phyloP scores from a whole-genome alignment of 2,113 vertebrate genomes.

The Mungos mungo region DNA sequence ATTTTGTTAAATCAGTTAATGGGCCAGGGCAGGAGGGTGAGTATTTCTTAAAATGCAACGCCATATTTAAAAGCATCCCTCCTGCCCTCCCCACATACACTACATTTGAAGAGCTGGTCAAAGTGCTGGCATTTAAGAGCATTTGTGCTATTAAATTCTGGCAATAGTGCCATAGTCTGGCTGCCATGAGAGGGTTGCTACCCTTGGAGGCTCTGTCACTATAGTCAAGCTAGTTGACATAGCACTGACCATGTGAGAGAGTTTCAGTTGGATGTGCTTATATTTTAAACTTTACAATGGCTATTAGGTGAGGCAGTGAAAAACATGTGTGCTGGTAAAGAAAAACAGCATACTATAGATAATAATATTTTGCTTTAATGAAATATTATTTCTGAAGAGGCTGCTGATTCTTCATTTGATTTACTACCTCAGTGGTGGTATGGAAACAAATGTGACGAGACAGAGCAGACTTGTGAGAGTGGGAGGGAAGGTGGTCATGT shows the following conservation, averaged over 20 bases:
- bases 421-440: neutral
- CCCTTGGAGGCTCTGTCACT: neutral
- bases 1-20: neutral
- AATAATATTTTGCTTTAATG: neutral
- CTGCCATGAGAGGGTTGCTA: neutral
- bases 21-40: neutral
- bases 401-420: neutral
- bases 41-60: neutral
- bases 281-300: conserved; percentile 2
- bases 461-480: neutral
- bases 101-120: neutral
- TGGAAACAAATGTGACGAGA: neutral
- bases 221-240: neutral
- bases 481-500: neutral
- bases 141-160: neutral
- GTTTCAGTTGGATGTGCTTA: neutral
- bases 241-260: neutral
- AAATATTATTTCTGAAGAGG: conserved; percentile 2
- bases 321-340: neutral
- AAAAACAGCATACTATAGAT: neutral
- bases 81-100: neutral
- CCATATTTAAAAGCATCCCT: neutral
- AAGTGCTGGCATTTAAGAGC: neutral
- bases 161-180: neutral
- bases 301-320: neutral